phyloP scores from a whole-genome alignment of 1,140 invertebrate species.

The Trichonephila clavata region DNA sequence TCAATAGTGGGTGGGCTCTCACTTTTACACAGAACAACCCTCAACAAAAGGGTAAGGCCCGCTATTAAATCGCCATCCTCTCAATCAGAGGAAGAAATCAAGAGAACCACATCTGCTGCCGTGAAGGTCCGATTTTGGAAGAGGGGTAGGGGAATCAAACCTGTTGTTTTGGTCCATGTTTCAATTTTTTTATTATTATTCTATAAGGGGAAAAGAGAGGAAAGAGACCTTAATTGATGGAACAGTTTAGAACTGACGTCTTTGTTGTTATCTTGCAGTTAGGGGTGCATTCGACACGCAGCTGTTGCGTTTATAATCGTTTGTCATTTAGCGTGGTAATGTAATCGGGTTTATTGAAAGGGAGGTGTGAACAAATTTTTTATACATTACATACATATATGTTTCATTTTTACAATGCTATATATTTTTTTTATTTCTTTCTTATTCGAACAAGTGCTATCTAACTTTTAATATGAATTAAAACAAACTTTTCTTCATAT shows the following conservation, averaged over 20 bases:
- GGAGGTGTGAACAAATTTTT: background rate
- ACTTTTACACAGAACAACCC: conserved; percentile 35
- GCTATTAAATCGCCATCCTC: conserved; percentile 74
- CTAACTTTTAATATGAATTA: too few relatives aligned
- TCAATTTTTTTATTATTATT: conserved; percentile 29
- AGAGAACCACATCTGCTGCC: conserved; percentile 53
- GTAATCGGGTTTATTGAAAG: background rate
- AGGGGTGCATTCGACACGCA: background rate
- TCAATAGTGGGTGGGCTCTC: conserved; percentile 55
- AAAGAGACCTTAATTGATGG: conserved; percentile 25
- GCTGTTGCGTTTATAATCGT: conserved; percentile 5
- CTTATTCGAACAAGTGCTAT: too few relatives aligned
- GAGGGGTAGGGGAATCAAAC: background rate
- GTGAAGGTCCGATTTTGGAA: conserved; percentile 52
- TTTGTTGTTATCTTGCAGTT: background rate
- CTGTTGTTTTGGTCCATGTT: conserved; percentile 47
- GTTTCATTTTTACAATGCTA: too few relatives aligned
- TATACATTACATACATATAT: too few relatives aligned
- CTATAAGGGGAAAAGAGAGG: background rate
- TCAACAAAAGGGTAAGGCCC: conserved; percentile 58
- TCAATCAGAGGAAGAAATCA: conserved; percentile 55
- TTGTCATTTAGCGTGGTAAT: background rate
- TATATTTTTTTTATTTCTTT: too few relatives aligned
- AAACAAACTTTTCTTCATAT: too few relatives aligned
- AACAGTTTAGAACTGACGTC: conserved; percentile 44